These are phyloP conservation scores for Melikaiella ostensackeni DNA, from an alignment of 2,888 invertebrate genomes.

Conservation along the genomic window DNA sequence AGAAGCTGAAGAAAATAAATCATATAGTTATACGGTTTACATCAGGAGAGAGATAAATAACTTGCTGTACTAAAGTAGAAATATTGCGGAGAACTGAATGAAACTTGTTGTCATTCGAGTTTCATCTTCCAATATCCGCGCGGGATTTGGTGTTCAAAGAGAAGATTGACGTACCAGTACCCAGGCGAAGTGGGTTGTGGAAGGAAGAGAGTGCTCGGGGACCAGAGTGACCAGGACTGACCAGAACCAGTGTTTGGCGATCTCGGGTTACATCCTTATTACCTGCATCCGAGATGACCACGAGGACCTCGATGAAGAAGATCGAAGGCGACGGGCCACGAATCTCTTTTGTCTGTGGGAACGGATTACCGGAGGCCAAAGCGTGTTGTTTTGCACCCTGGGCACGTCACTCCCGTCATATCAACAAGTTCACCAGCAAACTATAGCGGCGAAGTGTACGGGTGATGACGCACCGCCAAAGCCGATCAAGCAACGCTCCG, in stretches of 20 bases:
- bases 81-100: constrained; percentile 30
- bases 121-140: neutral
- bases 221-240: constrained; percentile 7
- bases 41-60: too few relatives aligned
- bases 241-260: constrained; percentile 59
- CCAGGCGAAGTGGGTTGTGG: neutral
- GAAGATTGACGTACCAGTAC: neutral
- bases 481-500: constrained; percentile 67
- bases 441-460: constrained; percentile 60
- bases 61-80: too few relatives aligned
- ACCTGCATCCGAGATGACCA: constrained; percentile 67
- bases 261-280: constrained; percentile 76
- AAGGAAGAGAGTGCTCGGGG: constrained; percentile 1
- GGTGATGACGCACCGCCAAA: constrained; percentile 71
- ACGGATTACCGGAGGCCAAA: constrained; percentile 66
- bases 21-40: too few relatives aligned
- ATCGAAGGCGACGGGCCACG: constrained; percentile 73
- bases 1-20: neutral
- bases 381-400: constrained; percentile 66
- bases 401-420: constrained; percentile 61
- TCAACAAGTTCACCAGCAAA: constrained; percentile 60
- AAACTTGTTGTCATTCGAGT: neutral
- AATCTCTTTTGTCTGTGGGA: constrained; percentile 75
- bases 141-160: constrained; percentile 8
- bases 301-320: constrained; percentile 65